These are phyloP conservation scores for Canis aureus DNA, from an alignment of 2,113 vertebrate species.

Conservation along the genomic window DNA sequence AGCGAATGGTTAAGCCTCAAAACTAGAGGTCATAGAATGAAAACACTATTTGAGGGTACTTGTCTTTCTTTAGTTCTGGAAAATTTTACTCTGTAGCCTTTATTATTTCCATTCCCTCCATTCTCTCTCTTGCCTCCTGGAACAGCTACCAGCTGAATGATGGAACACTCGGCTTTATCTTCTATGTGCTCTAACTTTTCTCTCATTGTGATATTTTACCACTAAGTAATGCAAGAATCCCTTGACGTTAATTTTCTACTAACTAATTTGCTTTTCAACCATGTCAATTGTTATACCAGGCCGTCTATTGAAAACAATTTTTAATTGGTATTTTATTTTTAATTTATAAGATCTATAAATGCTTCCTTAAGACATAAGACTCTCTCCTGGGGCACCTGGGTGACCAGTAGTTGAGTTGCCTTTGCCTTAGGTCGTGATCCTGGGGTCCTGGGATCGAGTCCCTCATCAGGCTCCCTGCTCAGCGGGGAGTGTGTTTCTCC, in stretches of 20 bases:
- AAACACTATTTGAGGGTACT: not conserved
- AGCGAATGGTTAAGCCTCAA: slow-evolving; percentile 1
- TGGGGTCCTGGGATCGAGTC: too few species aligned
- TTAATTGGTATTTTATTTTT: not conserved
- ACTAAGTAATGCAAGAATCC: not conserved
- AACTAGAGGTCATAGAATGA: not conserved
- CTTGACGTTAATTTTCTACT: not conserved
- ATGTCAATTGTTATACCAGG: not conserved
- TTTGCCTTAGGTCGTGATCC: too few species aligned
- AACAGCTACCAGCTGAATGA: not conserved
- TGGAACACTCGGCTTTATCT: not conserved
- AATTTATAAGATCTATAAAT: not conserved
- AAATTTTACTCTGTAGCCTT: not conserved
- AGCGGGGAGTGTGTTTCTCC: too few species aligned
- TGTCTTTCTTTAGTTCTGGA: not conserved
- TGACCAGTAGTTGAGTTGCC: too few species aligned
- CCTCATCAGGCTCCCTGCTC: too few species aligned
- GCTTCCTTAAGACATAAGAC: not conserved
- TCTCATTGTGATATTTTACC: not conserved
- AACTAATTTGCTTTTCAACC: not conserved
- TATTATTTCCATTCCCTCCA: not conserved
- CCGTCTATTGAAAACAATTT: not conserved
- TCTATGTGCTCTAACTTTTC: not conserved
- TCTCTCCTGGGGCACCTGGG: too few species aligned
- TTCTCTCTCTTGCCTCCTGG: not conserved